These are phyloP conservation scores for Pandemis cinnamomeana DNA, from an alignment of 2,888 invertebrate genomes.

Conservation along the genomic window DNA sequence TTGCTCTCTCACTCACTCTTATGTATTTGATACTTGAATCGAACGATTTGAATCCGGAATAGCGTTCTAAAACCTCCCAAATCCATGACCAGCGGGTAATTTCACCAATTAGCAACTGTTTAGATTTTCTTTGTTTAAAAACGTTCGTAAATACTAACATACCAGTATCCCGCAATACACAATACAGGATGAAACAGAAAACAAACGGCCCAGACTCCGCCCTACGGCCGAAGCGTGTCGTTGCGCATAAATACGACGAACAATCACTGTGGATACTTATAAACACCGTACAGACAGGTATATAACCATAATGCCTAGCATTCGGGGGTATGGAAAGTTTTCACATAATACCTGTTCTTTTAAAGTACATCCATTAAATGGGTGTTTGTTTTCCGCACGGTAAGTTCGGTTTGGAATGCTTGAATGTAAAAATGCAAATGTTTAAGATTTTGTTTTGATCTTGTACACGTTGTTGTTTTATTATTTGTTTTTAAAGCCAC, in stretches of 20 bases:
- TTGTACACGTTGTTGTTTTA: too few species aligned
- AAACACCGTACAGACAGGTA: constrained; percentile 55
- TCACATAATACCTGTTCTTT: constrained; percentile 46
- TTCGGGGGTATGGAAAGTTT: constrained; percentile 50
- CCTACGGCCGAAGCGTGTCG: constrained; percentile 48
- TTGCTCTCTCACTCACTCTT: too few species aligned
- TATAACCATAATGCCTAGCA: constrained; percentile 59
- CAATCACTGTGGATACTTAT: constrained; percentile 70
- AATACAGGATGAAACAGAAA: constrained; percentile 7
- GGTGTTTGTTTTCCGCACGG: too few species aligned
- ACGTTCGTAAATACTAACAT: not conserved
- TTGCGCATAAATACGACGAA: constrained; percentile 65
- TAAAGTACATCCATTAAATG: not conserved
- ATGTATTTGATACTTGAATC: too few species aligned
- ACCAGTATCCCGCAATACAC: not conserved
- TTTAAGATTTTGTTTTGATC: too few species aligned
- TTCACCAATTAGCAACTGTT: not conserved
- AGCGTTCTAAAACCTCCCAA: too few species aligned
- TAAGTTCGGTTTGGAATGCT: too few species aligned
- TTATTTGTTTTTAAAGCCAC: too few species aligned
- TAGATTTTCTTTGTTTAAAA: not conserved
- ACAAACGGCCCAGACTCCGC: constrained; percentile 16
- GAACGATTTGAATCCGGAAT: too few species aligned
- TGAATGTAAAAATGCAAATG: too few species aligned
- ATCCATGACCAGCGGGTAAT: not conserved